Conservation (phyloP, 2,888 invertebrate species). For the Lepidonotus clava region DNA sequence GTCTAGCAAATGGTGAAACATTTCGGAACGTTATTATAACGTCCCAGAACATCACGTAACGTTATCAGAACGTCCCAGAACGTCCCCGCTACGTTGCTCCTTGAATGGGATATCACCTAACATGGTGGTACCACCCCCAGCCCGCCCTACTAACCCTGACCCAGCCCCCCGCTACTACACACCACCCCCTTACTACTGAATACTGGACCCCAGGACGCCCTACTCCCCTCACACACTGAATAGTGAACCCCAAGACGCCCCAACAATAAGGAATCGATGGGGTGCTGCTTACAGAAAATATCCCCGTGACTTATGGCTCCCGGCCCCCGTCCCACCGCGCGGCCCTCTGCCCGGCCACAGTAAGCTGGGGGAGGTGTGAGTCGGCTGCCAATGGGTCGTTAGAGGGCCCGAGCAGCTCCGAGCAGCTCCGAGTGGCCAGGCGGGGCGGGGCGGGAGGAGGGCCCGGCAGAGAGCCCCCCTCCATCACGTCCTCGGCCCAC, state of each 20-base stretch:
- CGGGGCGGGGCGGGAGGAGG: background rate
- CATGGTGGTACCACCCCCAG: too few relatives aligned
- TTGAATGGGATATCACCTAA: too few relatives aligned
- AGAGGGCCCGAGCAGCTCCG: background rate
- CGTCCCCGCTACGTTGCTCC: too few relatives aligned
- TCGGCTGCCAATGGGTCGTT: slow-evolving; percentile 36
- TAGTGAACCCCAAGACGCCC: background rate
- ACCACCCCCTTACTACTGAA: background rate
- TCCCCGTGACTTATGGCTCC: slow-evolving; percentile 21
- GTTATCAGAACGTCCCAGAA: too few relatives aligned
- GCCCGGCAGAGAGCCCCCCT: background rate
- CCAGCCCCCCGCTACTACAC: too few relatives aligned
- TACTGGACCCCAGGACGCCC: background rate
- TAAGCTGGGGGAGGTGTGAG: slow-evolving; percentile 13
- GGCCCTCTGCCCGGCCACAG: background rate
- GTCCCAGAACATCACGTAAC: too few relatives aligned
- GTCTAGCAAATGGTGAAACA: too few relatives aligned
- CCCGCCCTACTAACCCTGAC: too few relatives aligned
- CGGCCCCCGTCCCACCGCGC: background rate
- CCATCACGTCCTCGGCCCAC: background rate
- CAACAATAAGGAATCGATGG: too few relatives aligned
- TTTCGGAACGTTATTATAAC: too few relatives aligned
- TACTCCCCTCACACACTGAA: background rate
- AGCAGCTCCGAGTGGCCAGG: background rate
- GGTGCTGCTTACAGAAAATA: slow-evolving; percentile 30